Evolutionary conservation across 2,797 vertebrate species (phyloP).

Genomic region (Oryzias dopingdopingensis): DNA sequence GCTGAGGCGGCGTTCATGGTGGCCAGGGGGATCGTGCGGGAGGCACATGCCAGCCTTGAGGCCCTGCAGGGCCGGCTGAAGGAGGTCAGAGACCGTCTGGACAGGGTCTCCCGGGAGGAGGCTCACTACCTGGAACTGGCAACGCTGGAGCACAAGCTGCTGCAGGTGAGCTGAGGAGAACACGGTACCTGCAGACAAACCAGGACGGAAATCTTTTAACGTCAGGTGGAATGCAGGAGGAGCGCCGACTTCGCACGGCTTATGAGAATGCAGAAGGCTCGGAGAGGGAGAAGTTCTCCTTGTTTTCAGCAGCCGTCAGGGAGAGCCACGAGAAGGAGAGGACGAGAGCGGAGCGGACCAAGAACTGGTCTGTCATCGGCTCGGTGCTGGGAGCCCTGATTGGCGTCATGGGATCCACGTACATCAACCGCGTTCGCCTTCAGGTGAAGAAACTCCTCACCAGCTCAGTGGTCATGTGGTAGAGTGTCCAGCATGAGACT

Average conservation of each 20-base stretch:
- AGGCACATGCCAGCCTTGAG: constrained; percentile 86
- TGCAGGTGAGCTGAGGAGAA: constrained; percentile 80
- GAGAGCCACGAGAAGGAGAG: constrained; percentile 96
- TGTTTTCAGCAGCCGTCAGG: constrained; percentile 91
- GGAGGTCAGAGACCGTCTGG: constrained; percentile 91
- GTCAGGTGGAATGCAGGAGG: constrained; percentile 79
- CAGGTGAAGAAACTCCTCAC: constrained; percentile 49
- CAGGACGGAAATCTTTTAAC: neutral
- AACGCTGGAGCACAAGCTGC: constrained; percentile 90
- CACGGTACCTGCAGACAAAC: no score
- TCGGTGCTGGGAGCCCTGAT: constrained; percentile 92
- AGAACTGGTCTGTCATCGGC: constrained; percentile 97
- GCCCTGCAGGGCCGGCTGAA: constrained; percentile 86
- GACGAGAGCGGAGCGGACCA: constrained; percentile 90
- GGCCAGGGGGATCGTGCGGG: constrained; percentile 90
- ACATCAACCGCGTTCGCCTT: constrained; percentile 91
- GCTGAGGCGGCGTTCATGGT: constrained; percentile 95
- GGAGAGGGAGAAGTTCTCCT: constrained; percentile 89
- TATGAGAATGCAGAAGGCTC: constrained; percentile 82
- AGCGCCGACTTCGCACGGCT: constrained; percentile 83
- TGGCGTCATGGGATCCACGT: constrained; percentile 95
- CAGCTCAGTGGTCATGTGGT: no score
- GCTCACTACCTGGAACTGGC: constrained; percentile 93
- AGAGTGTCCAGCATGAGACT: no score
- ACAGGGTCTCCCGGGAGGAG: constrained; percentile 92